Evolutionary conservation across 2,797 vertebrate species (phyloP).

Genomic region (Aulostomus chinensis): DNA sequence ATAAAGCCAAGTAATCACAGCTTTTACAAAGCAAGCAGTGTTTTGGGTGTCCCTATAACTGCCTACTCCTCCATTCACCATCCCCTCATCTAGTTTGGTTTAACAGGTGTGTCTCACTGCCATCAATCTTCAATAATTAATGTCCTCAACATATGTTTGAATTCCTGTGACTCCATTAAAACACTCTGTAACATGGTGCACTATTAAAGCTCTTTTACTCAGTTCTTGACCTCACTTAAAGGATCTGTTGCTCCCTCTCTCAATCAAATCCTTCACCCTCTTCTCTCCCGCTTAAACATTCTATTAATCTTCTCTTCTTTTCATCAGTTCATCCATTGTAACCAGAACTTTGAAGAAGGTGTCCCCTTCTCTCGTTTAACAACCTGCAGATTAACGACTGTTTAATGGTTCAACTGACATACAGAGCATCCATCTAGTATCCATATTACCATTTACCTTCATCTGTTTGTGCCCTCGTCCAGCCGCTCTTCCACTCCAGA

Average conservation of each 20-base stretch:
- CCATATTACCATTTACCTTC: conserved; percentile 33
- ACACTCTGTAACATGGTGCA: conserved; percentile 13
- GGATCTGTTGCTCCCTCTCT: conserved; percentile 5
- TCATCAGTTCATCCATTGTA: conserved; percentile 34
- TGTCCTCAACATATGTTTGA: conserved; percentile 30
- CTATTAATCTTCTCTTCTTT: conserved; percentile 40
- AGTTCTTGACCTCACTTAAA: conserved; percentile 10
- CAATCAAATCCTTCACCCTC: conserved; percentile 13
- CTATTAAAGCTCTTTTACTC: conserved; percentile 23
- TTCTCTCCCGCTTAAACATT: conserved; percentile 26
- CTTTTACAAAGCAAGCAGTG: conserved; percentile 1
- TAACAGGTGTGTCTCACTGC: conserved; percentile 29
- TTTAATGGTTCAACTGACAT: conserved; percentile 60
- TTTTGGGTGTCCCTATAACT: conserved; percentile 23
- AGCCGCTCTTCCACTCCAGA: conserved; percentile 45
- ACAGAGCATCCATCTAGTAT: conserved; percentile 48
- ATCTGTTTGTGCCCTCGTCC: conserved; percentile 42
- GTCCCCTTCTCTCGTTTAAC: conserved; percentile 57
- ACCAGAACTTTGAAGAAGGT: conserved; percentile 42
- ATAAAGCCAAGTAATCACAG: no score
- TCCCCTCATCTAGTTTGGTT: conserved; percentile 7
- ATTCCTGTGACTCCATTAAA: conserved; percentile 33
- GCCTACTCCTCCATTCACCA: neutral
- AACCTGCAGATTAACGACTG: conserved; percentile 48
- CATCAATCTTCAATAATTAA: conserved; percentile 27